phyloP scores from a whole-genome alignment of 2,797 vertebrate species.

The Coranthus polyacanthus region DNA sequence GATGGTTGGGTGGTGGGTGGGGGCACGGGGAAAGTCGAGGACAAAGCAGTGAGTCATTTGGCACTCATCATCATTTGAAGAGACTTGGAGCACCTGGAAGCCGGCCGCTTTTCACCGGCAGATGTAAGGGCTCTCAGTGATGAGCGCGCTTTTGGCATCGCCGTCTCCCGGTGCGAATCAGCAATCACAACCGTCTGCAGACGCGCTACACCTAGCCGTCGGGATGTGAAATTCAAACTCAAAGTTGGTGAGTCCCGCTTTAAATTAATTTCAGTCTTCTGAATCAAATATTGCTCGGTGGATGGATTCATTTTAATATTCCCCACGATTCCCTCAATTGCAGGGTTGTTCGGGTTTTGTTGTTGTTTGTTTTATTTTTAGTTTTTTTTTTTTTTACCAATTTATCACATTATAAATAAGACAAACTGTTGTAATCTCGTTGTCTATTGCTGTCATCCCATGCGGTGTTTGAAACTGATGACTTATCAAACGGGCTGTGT shows the following conservation, averaged over 20 bases:
- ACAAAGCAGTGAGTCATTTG: slow-evolving; percentile 64
- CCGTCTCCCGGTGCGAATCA: slow-evolving; percentile 20
- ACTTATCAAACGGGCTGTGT: background rate
- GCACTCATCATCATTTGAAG: slow-evolving; percentile 51
- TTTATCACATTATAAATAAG: too few relatives aligned
- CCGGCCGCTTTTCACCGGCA: slow-evolving; percentile 25
- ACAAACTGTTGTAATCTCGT: too few relatives aligned
- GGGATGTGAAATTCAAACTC: slow-evolving; percentile 17
- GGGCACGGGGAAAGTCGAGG: slow-evolving; percentile 15
- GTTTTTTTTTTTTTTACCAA: too few relatives aligned
- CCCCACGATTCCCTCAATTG: too few relatives aligned
- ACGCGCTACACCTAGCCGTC: slow-evolving; percentile 1
- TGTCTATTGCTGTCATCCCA: too few relatives aligned
- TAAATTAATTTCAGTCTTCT: background rate
- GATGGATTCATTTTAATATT: too few relatives aligned
- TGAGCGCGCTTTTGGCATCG: slow-evolving; percentile 48
- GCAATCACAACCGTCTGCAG: slow-evolving; percentile 7
- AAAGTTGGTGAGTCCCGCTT: slow-evolving; percentile 76
- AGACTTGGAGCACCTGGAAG: slow-evolving; percentile 66
- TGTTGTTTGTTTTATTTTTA: too few relatives aligned
- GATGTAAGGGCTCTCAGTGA: slow-evolving; percentile 41
- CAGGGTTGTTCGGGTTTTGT: too few relatives aligned
- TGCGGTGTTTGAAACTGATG: too few relatives aligned
- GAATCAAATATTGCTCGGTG: too few relatives aligned
- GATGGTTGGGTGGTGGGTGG: slow-evolving; percentile 9